phyloP scores from a whole-genome alignment of 2,113 vertebrate genomes.

The Sardina pilchardus region DNA sequence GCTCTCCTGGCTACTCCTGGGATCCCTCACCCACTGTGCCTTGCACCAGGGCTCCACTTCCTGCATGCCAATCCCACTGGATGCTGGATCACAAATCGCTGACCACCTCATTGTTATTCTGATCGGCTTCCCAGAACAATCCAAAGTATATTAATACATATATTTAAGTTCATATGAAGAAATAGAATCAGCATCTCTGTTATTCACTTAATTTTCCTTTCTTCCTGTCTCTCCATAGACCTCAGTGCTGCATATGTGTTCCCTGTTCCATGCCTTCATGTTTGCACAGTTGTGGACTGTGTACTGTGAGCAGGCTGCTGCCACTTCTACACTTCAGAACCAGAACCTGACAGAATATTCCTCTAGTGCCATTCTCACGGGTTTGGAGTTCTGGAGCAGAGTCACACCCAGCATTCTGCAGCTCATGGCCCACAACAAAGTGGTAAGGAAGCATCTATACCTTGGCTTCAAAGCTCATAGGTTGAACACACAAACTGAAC shows the following conservation, averaged over 20 bases:
- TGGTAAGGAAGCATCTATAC: constrained; percentile 77
- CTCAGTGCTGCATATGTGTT: constrained; percentile 98
- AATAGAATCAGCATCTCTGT: too few relatives aligned
- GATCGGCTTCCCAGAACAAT: constrained; percentile 98
- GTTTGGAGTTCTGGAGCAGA: constrained; percentile 97
- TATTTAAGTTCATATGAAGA: too few relatives aligned
- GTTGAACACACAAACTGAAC: too few relatives aligned
- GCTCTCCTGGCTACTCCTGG: constrained; percentile 95
- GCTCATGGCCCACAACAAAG: constrained; percentile 98
- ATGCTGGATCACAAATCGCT: constrained; percentile 95
- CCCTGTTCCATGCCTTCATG: constrained; percentile 98
- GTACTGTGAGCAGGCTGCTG: constrained; percentile 96
- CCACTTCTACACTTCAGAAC: constrained; percentile 83
- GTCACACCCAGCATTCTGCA: constrained; percentile 98
- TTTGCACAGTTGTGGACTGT: constrained; percentile 99
- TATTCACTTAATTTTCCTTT: background rate
- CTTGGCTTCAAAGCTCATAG: background rate
- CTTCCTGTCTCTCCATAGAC: constrained; percentile 76
- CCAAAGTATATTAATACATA: constrained; percentile 78
- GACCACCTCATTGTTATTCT: constrained; percentile 98
- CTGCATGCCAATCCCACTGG: constrained; percentile 96
- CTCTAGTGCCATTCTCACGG: constrained; percentile 91
- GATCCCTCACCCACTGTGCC: constrained; percentile 93
- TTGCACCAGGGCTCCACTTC: constrained; percentile 91
- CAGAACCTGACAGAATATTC: constrained; percentile 96